Evolutionary conservation across 2,113 vertebrate species (phyloP).

Genomic region (Pachycephala philippinensis): DNA sequence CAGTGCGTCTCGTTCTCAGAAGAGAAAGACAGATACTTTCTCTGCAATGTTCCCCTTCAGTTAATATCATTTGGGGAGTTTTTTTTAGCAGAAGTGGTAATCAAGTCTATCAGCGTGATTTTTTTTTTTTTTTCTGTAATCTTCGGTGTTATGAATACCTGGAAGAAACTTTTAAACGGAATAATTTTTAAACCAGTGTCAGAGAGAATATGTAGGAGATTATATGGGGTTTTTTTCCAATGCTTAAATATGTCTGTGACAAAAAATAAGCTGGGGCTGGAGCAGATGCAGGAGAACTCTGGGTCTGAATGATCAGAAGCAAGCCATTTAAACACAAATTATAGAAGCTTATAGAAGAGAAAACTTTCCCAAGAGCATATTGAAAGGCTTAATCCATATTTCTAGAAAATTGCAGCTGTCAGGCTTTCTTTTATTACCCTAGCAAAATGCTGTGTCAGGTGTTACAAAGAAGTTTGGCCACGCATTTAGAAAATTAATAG

Average conservation of each 20-base stretch:
- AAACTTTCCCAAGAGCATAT: slow-evolving; percentile 50
- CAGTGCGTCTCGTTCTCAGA: slow-evolving; percentile 82
- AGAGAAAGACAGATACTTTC: slow-evolving; percentile 79
- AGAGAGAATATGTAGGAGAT: not conserved
- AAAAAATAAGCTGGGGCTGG: not conserved
- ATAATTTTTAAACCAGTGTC: not conserved
- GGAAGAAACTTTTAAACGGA: not conserved
- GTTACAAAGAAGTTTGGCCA: slow-evolving; percentile 55
- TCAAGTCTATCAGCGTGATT: not conserved
- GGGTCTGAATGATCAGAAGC: slow-evolving; percentile 12
- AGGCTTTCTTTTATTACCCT: slow-evolving; percentile 60
- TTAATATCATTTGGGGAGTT: slow-evolving; percentile 66
- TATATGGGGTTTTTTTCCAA: not conserved
- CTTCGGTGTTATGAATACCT: not conserved
- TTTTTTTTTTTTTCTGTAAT: not conserved
- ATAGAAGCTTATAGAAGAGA: not conserved
- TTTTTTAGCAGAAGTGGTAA: not conserved
- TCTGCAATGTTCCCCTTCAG: slow-evolving; percentile 77
- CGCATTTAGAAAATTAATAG: slow-evolving; percentile 44
- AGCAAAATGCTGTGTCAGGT: slow-evolving; percentile 75
- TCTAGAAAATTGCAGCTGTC: slow-evolving; percentile 81
- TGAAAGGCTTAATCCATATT: slow-evolving; percentile 42
- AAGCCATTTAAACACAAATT: slow-evolving; percentile 24
- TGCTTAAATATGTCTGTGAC: not conserved
- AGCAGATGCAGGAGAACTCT: not conserved